Conservation (phyloP, 2,888 invertebrate species). For the Drosophila trichaetosa region DNA sequence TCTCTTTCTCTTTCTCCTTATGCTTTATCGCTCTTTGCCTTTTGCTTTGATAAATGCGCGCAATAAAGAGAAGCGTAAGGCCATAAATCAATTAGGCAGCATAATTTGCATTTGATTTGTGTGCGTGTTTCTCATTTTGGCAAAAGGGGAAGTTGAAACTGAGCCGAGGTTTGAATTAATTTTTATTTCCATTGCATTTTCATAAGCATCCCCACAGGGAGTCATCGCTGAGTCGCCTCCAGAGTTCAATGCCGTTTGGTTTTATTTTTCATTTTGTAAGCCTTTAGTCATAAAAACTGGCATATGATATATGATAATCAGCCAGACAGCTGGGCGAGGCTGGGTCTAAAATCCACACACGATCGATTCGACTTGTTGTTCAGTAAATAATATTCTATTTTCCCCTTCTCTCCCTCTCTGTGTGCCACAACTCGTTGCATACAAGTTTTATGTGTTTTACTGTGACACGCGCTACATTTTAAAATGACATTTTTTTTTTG, state of each 20-base stretch:
- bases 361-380: slow-evolving; percentile 39
- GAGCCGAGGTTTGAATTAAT: slow-evolving; percentile 50
- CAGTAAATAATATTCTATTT: slow-evolving; percentile 42
- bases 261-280: slow-evolving; percentile 46
- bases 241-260: slow-evolving; percentile 51
- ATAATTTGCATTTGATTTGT: slow-evolving; percentile 81
- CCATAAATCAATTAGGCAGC: slow-evolving; percentile 77
- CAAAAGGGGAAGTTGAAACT: slow-evolving; percentile 25
- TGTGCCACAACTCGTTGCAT: slow-evolving; percentile 20
- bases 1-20: background rate
- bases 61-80: slow-evolving; percentile 58
- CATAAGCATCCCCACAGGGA: slow-evolving; percentile 60
- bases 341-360: slow-evolving; percentile 21
- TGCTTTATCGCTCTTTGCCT: background rate
- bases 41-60: slow-evolving; percentile 50
- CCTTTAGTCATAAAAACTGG: slow-evolving; percentile 65
- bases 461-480: slow-evolving; percentile 77
- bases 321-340: slow-evolving; percentile 37
- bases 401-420: background rate
- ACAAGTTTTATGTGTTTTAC: slow-evolving; percentile 44
- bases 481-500: slow-evolving; percentile 29
- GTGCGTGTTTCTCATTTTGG: slow-evolving; percentile 42
- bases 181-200: slow-evolving; percentile 69
- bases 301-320: slow-evolving; percentile 64
- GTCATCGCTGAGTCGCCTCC: slow-evolving; percentile 28